Evolutionary conservation across 2,888 invertebrate genomes (phyloP).

Genomic region (Cataglyphis rosenhaueri): DNA sequence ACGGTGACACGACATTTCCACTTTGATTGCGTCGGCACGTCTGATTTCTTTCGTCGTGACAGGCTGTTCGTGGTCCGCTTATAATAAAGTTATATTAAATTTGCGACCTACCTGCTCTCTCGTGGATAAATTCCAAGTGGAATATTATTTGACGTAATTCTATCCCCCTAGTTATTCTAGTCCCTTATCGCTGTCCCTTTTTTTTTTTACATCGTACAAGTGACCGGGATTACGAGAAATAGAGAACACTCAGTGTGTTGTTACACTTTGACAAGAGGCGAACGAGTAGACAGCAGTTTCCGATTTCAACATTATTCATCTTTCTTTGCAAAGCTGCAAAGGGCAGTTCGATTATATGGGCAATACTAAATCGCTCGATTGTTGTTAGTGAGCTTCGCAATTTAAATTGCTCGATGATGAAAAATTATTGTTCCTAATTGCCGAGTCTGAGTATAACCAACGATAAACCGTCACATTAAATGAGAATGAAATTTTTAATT

Average conservation of each 20-base stretch:
- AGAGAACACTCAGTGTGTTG: constrained; percentile 25
- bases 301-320: constrained; percentile 18
- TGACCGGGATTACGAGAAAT: constrained; percentile 44
- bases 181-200: constrained; percentile 17
- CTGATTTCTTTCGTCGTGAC: constrained; percentile 61
- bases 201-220: constrained; percentile 19
- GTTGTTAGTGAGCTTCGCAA: constrained; percentile 4
- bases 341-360: background rate
- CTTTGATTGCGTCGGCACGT: constrained; percentile 56
- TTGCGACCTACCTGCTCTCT: constrained; percentile 30
- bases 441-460: background rate
- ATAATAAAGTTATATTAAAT: constrained; percentile 69
- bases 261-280: constrained; percentile 9
- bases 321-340: constrained; percentile 10
- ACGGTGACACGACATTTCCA: constrained; percentile 51
- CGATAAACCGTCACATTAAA: background rate
- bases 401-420: constrained; percentile 12
- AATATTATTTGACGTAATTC: constrained; percentile 42
- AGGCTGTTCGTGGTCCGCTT: constrained; percentile 35
- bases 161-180: background rate
- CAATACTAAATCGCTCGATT: constrained; percentile 25
- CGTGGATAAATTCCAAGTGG: constrained; percentile 17
- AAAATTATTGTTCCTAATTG: constrained; percentile 20
- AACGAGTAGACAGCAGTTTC: constrained; percentile 7
- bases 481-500: background rate